Evolutionary conservation across 2,888 invertebrate genomes (phyloP).

Genomic region (Lochmaea crataegi): DNA sequence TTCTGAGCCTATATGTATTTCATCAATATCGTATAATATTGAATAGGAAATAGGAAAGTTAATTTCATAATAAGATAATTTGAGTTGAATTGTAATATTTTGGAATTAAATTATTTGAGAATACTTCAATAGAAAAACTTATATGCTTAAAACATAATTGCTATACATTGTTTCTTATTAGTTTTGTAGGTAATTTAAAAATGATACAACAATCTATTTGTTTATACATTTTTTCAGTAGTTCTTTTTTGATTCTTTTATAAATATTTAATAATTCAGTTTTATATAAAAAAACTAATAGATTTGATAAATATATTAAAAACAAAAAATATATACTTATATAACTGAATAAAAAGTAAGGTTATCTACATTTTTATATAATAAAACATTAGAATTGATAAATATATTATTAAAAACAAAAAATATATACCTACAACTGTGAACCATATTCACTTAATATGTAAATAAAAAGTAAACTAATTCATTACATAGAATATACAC

Average conservation of each 20-base stretch:
- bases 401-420: neutral
- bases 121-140: neutral
- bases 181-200: too few species aligned
- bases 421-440: neutral
- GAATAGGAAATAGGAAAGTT: neutral
- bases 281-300: neutral
- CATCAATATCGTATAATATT: slow-evolving; percentile 16
- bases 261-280: too few species aligned
- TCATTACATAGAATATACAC: neutral
- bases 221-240: too few species aligned
- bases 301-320: neutral
- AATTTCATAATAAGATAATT: neutral
- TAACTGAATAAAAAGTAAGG: neutral
- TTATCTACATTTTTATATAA: neutral
- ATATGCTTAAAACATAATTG: too few species aligned
- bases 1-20: slow-evolving; percentile 37
- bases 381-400: neutral
- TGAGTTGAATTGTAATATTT: neutral
- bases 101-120: neutral
- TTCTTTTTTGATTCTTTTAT: too few species aligned
- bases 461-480: neutral
- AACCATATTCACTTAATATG: neutral
- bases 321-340: neutral
- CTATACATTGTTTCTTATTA: too few species aligned
- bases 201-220: too few species aligned